Conservation (phyloP, 2,113 vertebrate genomes). For the Pelodiscus sinensis region DNA sequence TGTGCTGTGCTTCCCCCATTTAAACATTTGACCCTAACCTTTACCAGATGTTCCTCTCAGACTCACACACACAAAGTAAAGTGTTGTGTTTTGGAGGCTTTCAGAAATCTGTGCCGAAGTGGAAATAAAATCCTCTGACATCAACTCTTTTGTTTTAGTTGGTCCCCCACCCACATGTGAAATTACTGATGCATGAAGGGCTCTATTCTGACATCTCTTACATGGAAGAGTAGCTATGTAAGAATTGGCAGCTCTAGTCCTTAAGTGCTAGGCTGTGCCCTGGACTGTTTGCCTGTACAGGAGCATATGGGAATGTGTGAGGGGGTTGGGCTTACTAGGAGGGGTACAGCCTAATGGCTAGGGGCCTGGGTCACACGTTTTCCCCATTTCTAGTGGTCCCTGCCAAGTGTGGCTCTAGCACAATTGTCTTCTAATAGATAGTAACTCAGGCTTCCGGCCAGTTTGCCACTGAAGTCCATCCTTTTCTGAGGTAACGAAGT, state of each 20-base stretch:
- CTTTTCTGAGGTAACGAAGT: not conserved
- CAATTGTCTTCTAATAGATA: not conserved
- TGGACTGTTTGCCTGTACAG: not conserved
- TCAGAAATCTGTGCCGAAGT: constrained; percentile 29
- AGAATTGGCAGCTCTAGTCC: not conserved
- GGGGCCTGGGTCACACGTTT: not conserved
- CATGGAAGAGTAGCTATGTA: accelerated
- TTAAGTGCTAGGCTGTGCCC: not conserved
- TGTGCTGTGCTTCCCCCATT: constrained; percentile 74
- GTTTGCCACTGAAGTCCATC: not conserved
- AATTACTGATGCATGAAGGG: accelerated
- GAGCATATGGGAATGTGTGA: not conserved
- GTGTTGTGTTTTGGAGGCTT: constrained; percentile 55
- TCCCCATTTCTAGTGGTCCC: not conserved
- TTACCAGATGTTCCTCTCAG: constrained; percentile 80
- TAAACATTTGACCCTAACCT: constrained; percentile 83
- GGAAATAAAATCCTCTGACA: constrained; percentile 61
- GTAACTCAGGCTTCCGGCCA: not conserved
- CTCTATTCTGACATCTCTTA: not conserved
- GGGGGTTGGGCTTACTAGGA: not conserved
- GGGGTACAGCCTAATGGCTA: not conserved
- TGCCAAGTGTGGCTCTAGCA: not conserved
- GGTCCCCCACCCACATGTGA: accelerated
- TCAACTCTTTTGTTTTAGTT: not conserved
- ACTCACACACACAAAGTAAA: constrained; percentile 61